phyloP scores from a whole-genome alignment of 35 echinoderm and acorn worm species.

The Hemicentrotus pulcherrimus region DNA sequence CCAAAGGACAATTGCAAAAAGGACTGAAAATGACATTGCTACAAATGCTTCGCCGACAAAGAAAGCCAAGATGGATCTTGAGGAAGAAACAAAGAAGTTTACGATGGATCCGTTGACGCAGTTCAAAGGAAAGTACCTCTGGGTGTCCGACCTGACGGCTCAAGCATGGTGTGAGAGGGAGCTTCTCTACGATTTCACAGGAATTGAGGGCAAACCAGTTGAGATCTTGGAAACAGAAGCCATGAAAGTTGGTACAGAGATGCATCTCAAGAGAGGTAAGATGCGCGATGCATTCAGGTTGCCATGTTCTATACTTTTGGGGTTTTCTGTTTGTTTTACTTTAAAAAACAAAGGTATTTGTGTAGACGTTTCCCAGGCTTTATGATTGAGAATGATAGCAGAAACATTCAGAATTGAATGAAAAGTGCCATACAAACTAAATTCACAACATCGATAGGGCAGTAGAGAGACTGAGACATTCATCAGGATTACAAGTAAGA shows the following conservation, averaged over 20 bases:
- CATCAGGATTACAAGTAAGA: too few relatives aligned
- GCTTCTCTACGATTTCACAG: conserved; percentile 65
- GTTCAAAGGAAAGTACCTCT: conserved; percentile 57
- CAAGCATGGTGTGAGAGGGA: conserved; percentile 84
- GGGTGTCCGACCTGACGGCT: conserved; percentile 75
- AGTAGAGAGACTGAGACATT: too few relatives aligned
- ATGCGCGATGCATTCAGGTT: too few relatives aligned
- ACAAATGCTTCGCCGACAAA: not conserved
- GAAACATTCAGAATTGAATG: too few relatives aligned
- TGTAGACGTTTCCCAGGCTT: too few relatives aligned
- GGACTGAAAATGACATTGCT: not conserved
- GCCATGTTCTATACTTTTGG: too few relatives aligned
- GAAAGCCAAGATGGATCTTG: not conserved
- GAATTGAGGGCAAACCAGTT: conserved; percentile 49
- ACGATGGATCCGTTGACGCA: not conserved
- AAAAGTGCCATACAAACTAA: too few relatives aligned
- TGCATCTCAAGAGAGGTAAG: conserved; percentile 42
- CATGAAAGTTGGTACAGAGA: conserved; percentile 42
- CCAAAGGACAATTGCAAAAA: not conserved
- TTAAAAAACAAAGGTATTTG: too few relatives aligned
- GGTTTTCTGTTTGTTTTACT: too few relatives aligned
- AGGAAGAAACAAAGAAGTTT: not conserved
- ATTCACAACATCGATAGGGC: too few relatives aligned
- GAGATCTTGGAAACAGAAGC: conserved; percentile 55
- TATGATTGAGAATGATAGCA: too few relatives aligned